These are phyloP conservation scores for Euproctis similis DNA, from an alignment of 2,888 invertebrate species.

Conservation along the genomic window DNA sequence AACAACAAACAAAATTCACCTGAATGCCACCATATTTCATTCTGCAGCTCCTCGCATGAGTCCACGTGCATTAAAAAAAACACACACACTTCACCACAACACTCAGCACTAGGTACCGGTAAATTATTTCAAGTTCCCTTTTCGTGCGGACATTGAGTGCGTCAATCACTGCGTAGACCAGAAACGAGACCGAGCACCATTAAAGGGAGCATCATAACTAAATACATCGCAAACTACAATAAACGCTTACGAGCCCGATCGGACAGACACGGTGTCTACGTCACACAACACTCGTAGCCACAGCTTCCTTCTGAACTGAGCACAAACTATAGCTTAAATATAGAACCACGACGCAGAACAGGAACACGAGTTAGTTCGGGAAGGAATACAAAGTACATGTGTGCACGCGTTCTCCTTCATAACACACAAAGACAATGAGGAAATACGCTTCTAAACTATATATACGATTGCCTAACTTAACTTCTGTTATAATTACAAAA, in stretches of 20 bases:
- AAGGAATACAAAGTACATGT: conserved; percentile 38
- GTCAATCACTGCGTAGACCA: conserved; percentile 18
- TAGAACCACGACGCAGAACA: conserved; percentile 63
- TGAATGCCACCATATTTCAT: conserved; percentile 27
- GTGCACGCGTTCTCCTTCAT: conserved; percentile 20
- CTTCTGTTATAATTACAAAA: not conserved
- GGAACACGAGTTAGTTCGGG: conserved; percentile 57
- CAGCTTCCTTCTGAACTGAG: conserved; percentile 56
- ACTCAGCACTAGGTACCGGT: conserved; percentile 11
- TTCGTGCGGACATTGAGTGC: conserved; percentile 29
- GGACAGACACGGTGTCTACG: conserved; percentile 44
- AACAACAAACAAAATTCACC: too few species aligned
- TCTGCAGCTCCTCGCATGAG: conserved; percentile 4
- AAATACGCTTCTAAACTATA: conserved; percentile 7
- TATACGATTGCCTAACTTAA: not conserved
- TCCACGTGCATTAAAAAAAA: conserved; percentile 18
- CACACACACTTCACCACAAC: conserved; percentile 37
- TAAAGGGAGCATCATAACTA: conserved; percentile 31
- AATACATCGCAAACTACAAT: conserved; percentile 40
- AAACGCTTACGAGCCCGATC: conserved; percentile 35
- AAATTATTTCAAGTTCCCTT: conserved; percentile 9
- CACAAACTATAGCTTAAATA: conserved; percentile 66
- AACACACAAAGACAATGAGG: conserved; percentile 4
- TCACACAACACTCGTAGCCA: conserved; percentile 48
- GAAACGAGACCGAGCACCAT: conserved; percentile 20